phyloP scores from a whole-genome alignment of 1,140 invertebrate genomes.

The Platyscapa corneri region DNA sequence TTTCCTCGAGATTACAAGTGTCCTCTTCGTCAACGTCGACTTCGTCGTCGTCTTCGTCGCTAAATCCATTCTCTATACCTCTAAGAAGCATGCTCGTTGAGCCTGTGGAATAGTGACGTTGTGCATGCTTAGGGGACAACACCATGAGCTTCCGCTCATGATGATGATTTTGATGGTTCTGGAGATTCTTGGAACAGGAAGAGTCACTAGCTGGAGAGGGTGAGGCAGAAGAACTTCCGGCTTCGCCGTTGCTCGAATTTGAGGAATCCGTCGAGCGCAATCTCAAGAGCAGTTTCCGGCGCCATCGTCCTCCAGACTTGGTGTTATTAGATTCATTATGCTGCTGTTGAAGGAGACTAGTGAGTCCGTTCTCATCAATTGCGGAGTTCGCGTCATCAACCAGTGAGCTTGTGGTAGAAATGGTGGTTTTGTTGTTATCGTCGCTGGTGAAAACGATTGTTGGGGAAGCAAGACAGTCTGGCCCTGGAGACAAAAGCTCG shows the following conservation, averaged over 20 bases:
- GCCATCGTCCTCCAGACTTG: constrained; percentile 61
- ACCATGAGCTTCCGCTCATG: constrained; percentile 10
- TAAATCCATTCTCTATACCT: constrained; percentile 60
- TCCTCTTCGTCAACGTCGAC: constrained; percentile 56
- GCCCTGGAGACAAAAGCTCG: constrained; percentile 66
- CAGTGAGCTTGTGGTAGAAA: neutral
- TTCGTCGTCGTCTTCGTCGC: constrained; percentile 56
- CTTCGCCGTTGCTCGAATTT: constrained; percentile 57
- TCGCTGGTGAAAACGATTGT: constrained; percentile 57
- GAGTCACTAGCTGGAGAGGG: constrained; percentile 62
- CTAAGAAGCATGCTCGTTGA: constrained; percentile 35
- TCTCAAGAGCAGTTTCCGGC: constrained; percentile 63
- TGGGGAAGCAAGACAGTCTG: constrained; percentile 60
- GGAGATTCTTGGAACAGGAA: constrained; percentile 36
- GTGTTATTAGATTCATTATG: constrained; percentile 45
- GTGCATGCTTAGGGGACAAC: neutral
- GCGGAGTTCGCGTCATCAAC: neutral
- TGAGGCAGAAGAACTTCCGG: constrained; percentile 58
- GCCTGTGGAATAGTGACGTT: constrained; percentile 22
- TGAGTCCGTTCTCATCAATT: constrained; percentile 14
- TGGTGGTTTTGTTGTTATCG: constrained; percentile 48
- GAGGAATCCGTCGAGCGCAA: constrained; percentile 64
- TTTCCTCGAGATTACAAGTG: constrained; percentile 57
- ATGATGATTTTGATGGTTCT: constrained; percentile 8
- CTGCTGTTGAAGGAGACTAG: neutral